Evolutionary conservation across 35 echinoderm and acorn worm genomes (phyloP).

Genomic region (Hemicentrotus pulcherrimus): DNA sequence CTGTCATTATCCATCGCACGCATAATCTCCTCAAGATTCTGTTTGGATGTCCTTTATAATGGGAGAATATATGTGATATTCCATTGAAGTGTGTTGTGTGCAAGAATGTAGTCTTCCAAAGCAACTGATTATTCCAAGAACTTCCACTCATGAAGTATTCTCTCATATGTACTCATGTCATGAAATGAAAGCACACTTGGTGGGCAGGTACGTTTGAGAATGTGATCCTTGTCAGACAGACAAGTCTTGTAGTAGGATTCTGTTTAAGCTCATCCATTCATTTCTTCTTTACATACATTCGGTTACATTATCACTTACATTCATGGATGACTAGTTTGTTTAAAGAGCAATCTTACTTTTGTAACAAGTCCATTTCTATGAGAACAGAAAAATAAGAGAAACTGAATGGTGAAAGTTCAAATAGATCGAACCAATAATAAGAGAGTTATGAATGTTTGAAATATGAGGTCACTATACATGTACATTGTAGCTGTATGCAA

Average conservation of each 20-base stretch:
- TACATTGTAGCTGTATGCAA: too few relatives aligned
- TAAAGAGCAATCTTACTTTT: too few relatives aligned
- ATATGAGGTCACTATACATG: too few relatives aligned
- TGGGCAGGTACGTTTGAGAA: neutral
- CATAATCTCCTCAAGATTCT: constrained; percentile 25
- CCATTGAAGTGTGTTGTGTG: neutral
- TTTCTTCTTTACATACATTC: too few relatives aligned
- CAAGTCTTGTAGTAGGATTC: neutral
- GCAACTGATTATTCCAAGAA: neutral
- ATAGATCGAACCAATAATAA: too few relatives aligned
- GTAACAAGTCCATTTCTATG: too few relatives aligned
- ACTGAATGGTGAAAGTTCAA: too few relatives aligned
- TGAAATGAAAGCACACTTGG: neutral
- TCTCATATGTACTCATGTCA: neutral
- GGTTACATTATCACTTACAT: too few relatives aligned
- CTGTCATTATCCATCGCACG: neutral
- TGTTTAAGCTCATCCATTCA: too few relatives aligned
- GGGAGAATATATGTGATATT: neutral
- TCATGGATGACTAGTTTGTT: too few relatives aligned
- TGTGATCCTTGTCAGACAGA: neutral
- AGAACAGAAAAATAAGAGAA: too few relatives aligned
- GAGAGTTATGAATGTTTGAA: too few relatives aligned
- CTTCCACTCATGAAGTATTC: neutral
- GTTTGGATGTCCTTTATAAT: neutral
- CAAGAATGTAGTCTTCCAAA: neutral